A percentile compares a stretch with the other conserved stretches of the same genome.
phyloP scores from a whole-genome alignment of 2,888 invertebrate species.

The Augochlorella aurata region DNA sequence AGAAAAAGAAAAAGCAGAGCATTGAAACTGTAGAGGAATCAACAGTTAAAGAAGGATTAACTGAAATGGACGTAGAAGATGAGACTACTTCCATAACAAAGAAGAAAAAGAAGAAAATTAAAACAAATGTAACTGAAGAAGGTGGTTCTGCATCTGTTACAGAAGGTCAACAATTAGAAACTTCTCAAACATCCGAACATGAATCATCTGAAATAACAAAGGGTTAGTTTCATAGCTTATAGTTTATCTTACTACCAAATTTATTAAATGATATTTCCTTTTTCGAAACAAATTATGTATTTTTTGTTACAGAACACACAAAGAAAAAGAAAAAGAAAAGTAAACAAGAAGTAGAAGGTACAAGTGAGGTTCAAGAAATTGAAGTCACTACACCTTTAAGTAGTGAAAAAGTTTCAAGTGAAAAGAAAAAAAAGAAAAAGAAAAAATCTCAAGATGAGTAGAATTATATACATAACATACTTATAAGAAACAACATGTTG shows the following conservation, averaged over 20 bases:
- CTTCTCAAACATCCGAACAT: slow-evolving; percentile 17
- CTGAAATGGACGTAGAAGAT: slow-evolving; percentile 63
- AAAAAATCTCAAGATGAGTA: slow-evolving; percentile 71
- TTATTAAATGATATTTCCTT: neutral
- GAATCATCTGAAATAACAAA: slow-evolving; percentile 16
- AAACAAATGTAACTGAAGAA: slow-evolving; percentile 26
- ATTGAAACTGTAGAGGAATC: slow-evolving; percentile 54
- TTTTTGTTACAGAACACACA: slow-evolving; percentile 66
- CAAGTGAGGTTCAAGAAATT: slow-evolving; percentile 13
- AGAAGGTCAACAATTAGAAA: slow-evolving; percentile 24
- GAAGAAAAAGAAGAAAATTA: slow-evolving; percentile 71
- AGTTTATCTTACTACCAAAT: neutral
- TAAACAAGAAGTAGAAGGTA: slow-evolving; percentile 80
- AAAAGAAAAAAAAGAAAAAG: slow-evolving; percentile 71
- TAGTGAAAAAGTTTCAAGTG: slow-evolving; percentile 32
- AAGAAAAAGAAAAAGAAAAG: slow-evolving; percentile 82
- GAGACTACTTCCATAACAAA: slow-evolving; percentile 70
- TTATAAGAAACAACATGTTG: slow-evolving; percentile 11
- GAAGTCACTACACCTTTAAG: slow-evolving; percentile 40
- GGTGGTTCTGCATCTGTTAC: slow-evolving; percentile 11
- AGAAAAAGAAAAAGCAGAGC: slow-evolving; percentile 72
- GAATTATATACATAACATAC: slow-evolving; percentile 15
- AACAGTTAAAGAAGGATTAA: slow-evolving; percentile 73
- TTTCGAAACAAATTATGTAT: neutral
- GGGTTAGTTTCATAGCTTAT: slow-evolving; percentile 21